A percentile compares a stretch with the other conserved stretches of the same genome.
These are phyloP conservation scores for Climacteris rufus DNA, from an alignment of 2,113 vertebrate genomes.

Conservation along the genomic window DNA sequence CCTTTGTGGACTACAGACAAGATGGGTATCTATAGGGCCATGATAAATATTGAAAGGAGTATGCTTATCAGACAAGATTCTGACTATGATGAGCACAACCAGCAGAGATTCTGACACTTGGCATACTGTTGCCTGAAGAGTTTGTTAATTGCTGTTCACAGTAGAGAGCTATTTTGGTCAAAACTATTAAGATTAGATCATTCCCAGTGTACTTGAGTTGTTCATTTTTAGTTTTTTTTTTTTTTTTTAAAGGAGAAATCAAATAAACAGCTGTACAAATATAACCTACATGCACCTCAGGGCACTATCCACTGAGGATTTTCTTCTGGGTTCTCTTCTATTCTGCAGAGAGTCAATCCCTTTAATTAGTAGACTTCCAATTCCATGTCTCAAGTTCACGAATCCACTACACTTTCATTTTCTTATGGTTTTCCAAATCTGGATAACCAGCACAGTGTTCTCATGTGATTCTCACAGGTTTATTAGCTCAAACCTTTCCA, in stretches of 20 bases:
- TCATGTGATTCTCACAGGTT: slow-evolving; percentile 30
- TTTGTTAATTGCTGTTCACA: not conserved
- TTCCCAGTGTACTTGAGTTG: not conserved
- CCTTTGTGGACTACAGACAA: not conserved
- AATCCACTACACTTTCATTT: not conserved
- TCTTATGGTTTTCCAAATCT: slow-evolving; percentile 24
- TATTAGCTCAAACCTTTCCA: slow-evolving; percentile 41
- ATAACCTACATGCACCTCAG: not conserved
- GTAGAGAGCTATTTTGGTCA: not conserved
- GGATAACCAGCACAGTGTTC: slow-evolving; percentile 17
- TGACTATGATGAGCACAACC: not conserved
- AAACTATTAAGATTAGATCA: not conserved
- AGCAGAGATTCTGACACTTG: not conserved
- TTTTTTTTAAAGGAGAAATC: not conserved
- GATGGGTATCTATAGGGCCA: not conserved
- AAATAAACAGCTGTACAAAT: not conserved
- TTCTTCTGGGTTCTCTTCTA: not conserved
- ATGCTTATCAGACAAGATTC: not conserved
- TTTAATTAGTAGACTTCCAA: not conserved
- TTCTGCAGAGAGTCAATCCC: not conserved
- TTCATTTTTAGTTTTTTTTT: not conserved
- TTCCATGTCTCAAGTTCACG: not conserved
- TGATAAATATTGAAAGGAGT: not conserved
- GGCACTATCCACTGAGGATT: not conserved
- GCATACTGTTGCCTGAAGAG: not conserved